These are phyloP conservation scores for Sternotherus odoratus DNA, from an alignment of 2,797 vertebrate genomes.

Conservation along the genomic window DNA sequence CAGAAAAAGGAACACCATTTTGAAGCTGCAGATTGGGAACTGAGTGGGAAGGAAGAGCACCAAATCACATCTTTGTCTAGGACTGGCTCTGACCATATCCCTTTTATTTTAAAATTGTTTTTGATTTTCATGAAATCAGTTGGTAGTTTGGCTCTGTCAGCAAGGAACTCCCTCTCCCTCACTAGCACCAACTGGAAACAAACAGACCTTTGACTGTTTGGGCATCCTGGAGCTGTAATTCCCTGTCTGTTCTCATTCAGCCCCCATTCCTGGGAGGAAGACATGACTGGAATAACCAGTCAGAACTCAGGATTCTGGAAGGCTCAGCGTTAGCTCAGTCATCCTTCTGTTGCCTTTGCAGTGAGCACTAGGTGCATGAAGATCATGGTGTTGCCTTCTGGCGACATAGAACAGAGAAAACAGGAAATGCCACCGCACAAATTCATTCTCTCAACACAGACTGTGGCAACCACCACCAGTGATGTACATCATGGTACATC, in stretches of 20 bases:
- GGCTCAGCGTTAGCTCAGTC: not conserved
- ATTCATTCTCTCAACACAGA: not conserved
- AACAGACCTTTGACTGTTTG: not conserved
- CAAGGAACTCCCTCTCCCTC: not conserved
- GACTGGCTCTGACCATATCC: not conserved
- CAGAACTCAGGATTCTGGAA: not conserved
- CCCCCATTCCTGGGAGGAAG: not conserved
- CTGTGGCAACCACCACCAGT: not conserved
- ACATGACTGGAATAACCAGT: not conserved
- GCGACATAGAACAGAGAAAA: not conserved
- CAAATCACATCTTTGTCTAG: not conserved
- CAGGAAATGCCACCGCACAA: not conserved
- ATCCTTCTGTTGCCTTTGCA: not conserved
- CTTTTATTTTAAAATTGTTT: not conserved
- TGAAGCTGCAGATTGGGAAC: not conserved
- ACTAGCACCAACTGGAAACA: not conserved
- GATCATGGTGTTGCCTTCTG: not conserved
- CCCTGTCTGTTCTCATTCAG: not conserved
- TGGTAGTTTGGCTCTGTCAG: not conserved
- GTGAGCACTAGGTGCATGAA: not conserved
- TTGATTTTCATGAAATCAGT: not conserved
- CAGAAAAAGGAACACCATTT: not conserved
- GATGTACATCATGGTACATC: not conserved
- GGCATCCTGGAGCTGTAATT: not conserved
- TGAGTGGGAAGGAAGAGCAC: not conserved